phyloP scores from a whole-genome alignment of 1,140 invertebrate genomes.

The Eulimnadia texana region DNA sequence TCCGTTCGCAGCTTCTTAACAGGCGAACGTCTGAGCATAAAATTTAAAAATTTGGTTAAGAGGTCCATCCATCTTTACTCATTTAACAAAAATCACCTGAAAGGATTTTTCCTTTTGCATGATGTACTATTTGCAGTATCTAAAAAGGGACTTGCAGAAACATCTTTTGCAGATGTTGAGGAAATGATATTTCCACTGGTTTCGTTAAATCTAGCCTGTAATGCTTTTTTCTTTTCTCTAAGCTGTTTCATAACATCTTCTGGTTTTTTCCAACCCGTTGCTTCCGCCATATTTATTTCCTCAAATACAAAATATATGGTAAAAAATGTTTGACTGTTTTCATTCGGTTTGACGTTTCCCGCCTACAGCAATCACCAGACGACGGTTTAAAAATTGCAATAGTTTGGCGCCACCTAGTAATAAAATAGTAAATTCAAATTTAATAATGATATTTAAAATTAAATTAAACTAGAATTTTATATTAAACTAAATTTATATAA shows the following conservation, averaged over 20 bases:
- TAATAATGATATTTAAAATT: too few relatives aligned
- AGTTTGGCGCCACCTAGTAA: too few relatives aligned
- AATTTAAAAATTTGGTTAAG: conserved; percentile 1
- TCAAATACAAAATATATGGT: background rate
- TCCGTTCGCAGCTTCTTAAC: background rate
- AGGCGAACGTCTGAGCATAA: conserved; percentile 10
- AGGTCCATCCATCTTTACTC: too few relatives aligned
- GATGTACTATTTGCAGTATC: conserved; percentile 18
- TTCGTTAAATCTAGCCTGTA: conserved; percentile 42
- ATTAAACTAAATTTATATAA: too few relatives aligned
- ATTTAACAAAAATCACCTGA: conserved; percentile 29
- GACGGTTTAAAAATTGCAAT: too few relatives aligned
- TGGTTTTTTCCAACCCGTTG: conserved; percentile 39
- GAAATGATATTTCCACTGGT: background rate
- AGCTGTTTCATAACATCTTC: conserved; percentile 51
- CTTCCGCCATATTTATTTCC: background rate
- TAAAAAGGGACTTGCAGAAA: conserved; percentile 10
- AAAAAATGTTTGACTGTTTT: too few relatives aligned
- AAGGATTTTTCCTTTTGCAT: conserved; percentile 60
- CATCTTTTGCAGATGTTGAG: conserved; percentile 18
- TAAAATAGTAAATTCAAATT: too few relatives aligned
- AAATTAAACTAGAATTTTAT: too few relatives aligned
- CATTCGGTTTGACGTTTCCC: too few relatives aligned
- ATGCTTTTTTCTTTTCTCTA: conserved; percentile 48
- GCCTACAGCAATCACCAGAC: too few relatives aligned